These are phyloP conservation scores for Magallana ariakensis DNA, from an alignment of 1,140 invertebrate species.

Conservation along the genomic window DNA sequence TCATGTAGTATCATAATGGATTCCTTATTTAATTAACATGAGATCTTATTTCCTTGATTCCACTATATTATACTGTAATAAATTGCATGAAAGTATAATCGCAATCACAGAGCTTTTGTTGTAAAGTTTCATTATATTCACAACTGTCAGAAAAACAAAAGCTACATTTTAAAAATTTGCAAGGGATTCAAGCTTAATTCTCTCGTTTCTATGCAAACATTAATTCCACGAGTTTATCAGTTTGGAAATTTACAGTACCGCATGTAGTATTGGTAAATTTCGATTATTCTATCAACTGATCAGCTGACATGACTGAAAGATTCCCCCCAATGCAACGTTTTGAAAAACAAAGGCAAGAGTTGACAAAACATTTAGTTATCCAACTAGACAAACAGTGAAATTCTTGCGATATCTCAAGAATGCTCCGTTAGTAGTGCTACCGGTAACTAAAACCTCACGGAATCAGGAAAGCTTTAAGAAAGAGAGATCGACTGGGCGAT, in stretches of 20 bases:
- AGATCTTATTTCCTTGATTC: not conserved
- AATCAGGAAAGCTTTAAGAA: not conserved
- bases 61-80: not conserved
- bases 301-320: no score
- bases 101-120: no score
- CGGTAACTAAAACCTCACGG: not conserved
- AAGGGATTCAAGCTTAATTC: not conserved
- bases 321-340: not conserved
- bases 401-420: conserved; percentile 11
- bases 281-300: no score
- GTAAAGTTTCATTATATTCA: not conserved
- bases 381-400: not conserved
- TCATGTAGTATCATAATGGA: not conserved
- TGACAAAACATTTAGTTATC: not conserved
- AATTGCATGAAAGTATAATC: not conserved
- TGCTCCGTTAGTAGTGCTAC: not conserved
- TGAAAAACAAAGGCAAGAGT: not conserved
- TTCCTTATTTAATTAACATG: not conserved
- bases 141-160: not conserved
- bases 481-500: not conserved
- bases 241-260: no score
- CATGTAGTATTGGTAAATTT: no score
- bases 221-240: no score
- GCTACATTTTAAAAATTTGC: not conserved
- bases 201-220: no score